Evolutionary conservation across 2,113 vertebrate species (phyloP).

Genomic region (Oenanthe melanoleuca): DNA sequence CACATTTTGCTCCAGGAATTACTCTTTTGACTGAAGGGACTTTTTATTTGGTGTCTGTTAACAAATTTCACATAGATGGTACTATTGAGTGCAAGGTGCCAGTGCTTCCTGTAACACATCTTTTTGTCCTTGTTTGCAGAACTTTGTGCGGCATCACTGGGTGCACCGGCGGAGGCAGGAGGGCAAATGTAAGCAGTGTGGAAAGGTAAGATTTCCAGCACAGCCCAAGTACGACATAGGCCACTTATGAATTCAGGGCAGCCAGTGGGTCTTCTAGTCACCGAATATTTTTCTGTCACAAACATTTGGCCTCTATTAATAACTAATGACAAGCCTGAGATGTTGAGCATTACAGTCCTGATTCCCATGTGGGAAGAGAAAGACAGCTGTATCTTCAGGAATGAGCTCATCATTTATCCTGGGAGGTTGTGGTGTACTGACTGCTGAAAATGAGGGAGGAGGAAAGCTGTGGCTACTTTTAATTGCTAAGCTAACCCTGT

Average conservation of each 20-base stretch:
- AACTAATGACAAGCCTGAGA: neutral
- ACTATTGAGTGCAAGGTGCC: neutral
- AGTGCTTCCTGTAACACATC: neutral
- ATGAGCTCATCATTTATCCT: neutral
- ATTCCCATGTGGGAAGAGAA: neutral
- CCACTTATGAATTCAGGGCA: neutral
- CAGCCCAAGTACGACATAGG: accelerated
- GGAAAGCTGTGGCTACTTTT: neutral
- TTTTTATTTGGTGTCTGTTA: neutral
- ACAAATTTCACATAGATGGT: neutral
- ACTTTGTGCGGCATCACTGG: slow-evolving; percentile 94
- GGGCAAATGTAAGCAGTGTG: slow-evolving; percentile 96
- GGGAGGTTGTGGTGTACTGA: neutral
- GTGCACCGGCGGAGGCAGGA: slow-evolving; percentile 95
- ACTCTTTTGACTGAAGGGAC: neutral
- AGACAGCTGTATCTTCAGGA: neutral
- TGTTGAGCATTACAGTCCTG: neutral
- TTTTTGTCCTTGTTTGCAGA: slow-evolving; percentile 74
- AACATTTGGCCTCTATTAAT: neutral
- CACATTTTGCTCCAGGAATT: neutral
- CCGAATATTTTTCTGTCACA: neutral
- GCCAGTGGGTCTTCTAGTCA: neutral
- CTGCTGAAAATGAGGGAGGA: neutral
- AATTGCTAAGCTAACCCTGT: neutral
- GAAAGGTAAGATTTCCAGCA: slow-evolving; percentile 82